Percentiles rank a stretch among this genome's conserved stretches.
phyloP scores from a whole-genome alignment of 1,140 invertebrate species.

The Leptoteleia sp. region DNA sequence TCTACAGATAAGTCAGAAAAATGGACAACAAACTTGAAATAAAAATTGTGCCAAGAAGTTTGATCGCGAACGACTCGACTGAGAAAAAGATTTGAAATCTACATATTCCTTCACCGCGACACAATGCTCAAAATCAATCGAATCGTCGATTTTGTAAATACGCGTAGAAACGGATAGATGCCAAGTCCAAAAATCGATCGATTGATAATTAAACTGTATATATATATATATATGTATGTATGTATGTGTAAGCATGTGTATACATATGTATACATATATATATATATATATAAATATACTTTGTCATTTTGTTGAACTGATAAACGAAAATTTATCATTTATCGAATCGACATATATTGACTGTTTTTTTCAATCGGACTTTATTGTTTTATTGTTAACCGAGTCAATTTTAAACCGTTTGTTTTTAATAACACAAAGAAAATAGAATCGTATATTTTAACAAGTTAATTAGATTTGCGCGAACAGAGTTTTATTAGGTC shows the following conservation, averaged over 20 bases:
- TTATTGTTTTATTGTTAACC: conserved; percentile 37
- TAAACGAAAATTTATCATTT: conserved; percentile 9
- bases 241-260: too few relatives aligned
- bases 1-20: conserved; percentile 73
- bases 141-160: conserved; percentile 75
- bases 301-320: conserved; percentile 12
- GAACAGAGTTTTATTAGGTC: conserved; percentile 20
- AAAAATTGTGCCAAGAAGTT: conserved; percentile 52
- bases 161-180: conserved; percentile 68
- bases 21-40: conserved; percentile 11
- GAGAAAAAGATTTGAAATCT: conserved; percentile 35
- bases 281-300: too few relatives aligned
- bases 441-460: conserved; percentile 9
- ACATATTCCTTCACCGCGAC: conserved; percentile 46
- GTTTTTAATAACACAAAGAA: conserved; percentile 26
- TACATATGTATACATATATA: too few relatives aligned
- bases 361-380: conserved; percentile 21
- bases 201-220: conserved; percentile 39
- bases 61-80: conserved; percentile 37
- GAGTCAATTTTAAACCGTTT: conserved; percentile 44
- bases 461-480: conserved; percentile 23
- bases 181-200: conserved; percentile 50
- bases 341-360: conserved; percentile 9
- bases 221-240: too few relatives aligned
- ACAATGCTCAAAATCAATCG: conserved; percentile 73